phyloP scores from a whole-genome alignment of 2,797 vertebrate genomes.

The Sarcophilus harrisii region DNA sequence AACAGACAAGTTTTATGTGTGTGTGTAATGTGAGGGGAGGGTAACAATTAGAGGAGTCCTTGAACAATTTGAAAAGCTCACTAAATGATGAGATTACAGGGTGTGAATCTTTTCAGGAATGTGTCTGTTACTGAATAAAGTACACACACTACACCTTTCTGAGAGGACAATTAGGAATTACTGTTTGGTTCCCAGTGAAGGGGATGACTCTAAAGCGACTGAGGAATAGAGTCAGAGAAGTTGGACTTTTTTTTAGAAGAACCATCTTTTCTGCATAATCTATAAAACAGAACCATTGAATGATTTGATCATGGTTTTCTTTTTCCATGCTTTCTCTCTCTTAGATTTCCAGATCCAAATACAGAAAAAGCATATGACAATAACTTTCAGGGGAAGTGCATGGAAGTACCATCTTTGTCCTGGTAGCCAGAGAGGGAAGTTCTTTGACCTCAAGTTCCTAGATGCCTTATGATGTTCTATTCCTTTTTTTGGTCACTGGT shows the following conservation, averaged over 20 bases:
- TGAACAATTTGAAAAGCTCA: not conserved
- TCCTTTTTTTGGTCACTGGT: not conserved
- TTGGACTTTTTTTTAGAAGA: not conserved
- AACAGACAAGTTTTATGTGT: not conserved
- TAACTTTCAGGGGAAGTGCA: not conserved
- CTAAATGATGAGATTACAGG: not conserved
- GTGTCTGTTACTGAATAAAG: not conserved
- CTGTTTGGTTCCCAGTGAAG: not conserved
- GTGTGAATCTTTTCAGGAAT: not conserved
- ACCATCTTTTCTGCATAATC: not conserved
- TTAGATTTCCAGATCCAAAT: not conserved
- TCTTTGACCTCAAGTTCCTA: not conserved
- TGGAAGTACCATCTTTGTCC: not conserved
- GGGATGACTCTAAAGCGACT: not conserved
- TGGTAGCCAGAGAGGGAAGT: not conserved
- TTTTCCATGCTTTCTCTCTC: not conserved
- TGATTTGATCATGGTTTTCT: not conserved
- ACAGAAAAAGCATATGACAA: not conserved
- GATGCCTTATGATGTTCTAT: not conserved
- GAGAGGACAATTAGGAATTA: not conserved
- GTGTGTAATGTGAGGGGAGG: not conserved
- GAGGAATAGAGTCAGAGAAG: not conserved
- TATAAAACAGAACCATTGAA: not conserved
- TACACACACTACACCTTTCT: not conserved
- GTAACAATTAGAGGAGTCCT: not conserved